These are phyloP conservation scores for Diarsia brunnea DNA, from an alignment of 2,888 invertebrate genomes.

Conservation along the genomic window DNA sequence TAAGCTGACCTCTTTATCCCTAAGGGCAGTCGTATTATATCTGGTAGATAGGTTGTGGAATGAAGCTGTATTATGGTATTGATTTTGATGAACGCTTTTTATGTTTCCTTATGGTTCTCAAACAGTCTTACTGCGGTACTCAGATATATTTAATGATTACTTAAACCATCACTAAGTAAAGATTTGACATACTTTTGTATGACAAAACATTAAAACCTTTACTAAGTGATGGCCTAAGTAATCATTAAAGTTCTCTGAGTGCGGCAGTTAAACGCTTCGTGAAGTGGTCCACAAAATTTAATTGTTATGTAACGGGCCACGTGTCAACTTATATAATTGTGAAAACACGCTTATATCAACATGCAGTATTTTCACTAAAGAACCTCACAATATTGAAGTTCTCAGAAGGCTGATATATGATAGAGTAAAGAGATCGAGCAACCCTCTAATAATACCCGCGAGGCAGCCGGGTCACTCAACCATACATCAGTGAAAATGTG, in stretches of 20 bases:
- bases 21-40: slow-evolving; percentile 22
- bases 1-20: slow-evolving; percentile 20
- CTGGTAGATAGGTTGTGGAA: slow-evolving; percentile 1
- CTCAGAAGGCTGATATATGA: background rate
- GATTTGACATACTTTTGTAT: no score
- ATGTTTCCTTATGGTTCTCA: background rate
- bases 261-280: background rate
- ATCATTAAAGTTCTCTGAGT: no score
- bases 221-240: no score
- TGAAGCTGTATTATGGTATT: background rate
- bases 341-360: background rate
- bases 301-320: background rate
- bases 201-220: no score
- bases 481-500: slow-evolving; percentile 42
- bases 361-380: background rate
- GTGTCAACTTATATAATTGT: background rate
- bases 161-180: no score
- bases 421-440: slow-evolving; percentile 20
- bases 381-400: background rate
- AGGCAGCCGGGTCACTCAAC: slow-evolving; percentile 11
- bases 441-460: slow-evolving; percentile 22
- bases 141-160: no score
- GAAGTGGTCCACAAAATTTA: background rate
- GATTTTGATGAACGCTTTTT: background rate
- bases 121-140: no score